Conservation (phyloP, 2,797 vertebrate genomes). For the Phrynocephalus guinanensis region DNA sequence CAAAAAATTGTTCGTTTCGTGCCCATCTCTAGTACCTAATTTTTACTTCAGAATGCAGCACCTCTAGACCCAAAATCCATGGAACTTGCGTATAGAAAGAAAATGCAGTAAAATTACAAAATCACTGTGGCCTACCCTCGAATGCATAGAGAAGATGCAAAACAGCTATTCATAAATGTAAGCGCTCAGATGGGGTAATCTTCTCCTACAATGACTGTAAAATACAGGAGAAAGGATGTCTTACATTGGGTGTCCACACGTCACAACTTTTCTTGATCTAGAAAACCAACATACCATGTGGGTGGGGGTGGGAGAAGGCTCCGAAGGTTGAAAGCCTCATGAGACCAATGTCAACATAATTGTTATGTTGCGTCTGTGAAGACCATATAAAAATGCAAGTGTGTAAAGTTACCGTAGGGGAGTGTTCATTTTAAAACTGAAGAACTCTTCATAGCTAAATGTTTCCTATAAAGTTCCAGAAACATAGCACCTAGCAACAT, state of each 20-base stretch:
- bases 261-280: background rate
- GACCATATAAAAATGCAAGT: background rate
- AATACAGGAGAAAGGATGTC: background rate
- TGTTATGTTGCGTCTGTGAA: background rate
- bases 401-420: background rate
- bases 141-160: background rate
- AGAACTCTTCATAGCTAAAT: background rate
- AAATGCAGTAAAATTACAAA: slow-evolving; percentile 17
- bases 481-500: slow-evolving; percentile 39
- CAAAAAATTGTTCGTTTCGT: too few species aligned
- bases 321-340: too few species aligned
- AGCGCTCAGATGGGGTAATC: background rate
- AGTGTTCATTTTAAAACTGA: background rate
- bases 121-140: background rate
- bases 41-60: slow-evolving; percentile 35
- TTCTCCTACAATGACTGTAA: background rate
- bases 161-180: background rate
- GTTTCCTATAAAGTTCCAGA: background rate
- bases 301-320: too few species aligned
- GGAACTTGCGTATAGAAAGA: background rate
- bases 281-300: background rate
- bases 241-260: too few species aligned
- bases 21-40: background rate
- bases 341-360: background rate
- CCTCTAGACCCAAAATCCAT: fast-evolving